Evolutionary conservation across 2,113 vertebrate species (phyloP).

Genomic region (Hypomesus transpacificus): DNA sequence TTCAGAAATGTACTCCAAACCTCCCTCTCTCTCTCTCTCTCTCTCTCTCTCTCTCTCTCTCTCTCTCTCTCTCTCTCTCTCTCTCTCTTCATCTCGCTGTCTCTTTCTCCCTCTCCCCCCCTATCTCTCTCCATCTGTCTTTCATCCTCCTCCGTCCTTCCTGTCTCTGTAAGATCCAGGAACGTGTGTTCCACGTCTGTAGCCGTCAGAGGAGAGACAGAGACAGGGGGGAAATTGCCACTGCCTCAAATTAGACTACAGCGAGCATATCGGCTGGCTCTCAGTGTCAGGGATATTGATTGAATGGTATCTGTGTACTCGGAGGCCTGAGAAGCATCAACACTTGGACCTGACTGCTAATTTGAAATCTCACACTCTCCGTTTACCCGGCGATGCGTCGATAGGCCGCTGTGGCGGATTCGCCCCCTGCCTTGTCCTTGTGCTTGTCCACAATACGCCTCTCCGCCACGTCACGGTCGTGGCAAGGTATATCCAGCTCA

Average conservation of each 20-base stretch:
- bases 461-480: no score
- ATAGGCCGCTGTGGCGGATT: no score
- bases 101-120: background rate
- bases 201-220: background rate
- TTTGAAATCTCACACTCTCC: background rate
- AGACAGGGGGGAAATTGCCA: constrained; percentile 12
- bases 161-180: constrained; percentile 7
- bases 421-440: no score
- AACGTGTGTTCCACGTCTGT: constrained; percentile 19
- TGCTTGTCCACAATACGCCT: no score
- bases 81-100: background rate
- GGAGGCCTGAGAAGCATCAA: constrained; percentile 4
- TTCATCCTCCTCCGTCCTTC: constrained; percentile 14
- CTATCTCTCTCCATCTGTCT: constrained; percentile 1
- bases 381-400: no score
- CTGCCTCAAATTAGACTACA: constrained; percentile 13
- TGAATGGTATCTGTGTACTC: constrained; percentile 15
- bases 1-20: background rate
- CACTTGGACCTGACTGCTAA: constrained; percentile 14
- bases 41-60: constrained; percentile 12
- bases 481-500: no score
- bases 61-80: background rate
- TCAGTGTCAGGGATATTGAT: constrained; percentile 23
- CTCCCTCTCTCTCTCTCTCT: constrained; percentile 1
- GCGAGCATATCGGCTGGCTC: background rate